Conservation (phyloP, 23 tunicate species). For the Trididemnum miniatum region DNA sequence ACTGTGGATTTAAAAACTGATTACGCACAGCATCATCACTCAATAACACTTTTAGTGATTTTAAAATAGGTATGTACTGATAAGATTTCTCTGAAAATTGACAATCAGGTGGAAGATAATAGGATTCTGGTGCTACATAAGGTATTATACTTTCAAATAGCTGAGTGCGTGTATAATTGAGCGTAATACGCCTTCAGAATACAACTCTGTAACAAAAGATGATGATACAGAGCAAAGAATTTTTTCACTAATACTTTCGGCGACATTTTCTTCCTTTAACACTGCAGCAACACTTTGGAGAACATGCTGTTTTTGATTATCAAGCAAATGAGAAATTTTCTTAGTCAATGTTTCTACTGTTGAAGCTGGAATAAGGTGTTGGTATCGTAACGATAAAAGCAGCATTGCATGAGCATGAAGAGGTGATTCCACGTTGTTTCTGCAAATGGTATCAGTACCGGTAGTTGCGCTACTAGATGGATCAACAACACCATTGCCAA, state of each 20-base stretch:
- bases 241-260: neutral
- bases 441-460: neutral
- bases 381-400: neutral
- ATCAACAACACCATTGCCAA: neutral
- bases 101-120: neutral
- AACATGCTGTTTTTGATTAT: neutral
- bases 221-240: neutral
- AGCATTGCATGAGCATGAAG: neutral
- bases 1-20: neutral
- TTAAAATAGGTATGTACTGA: neutral
- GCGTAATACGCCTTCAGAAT: neutral
- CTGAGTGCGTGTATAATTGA: neutral
- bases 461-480: too few relatives aligned
- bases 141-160: neutral
- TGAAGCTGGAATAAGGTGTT: neutral
- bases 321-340: neutral
- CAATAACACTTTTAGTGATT: neutral
- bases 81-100: neutral
- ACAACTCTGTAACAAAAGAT: neutral
- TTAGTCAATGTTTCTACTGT: neutral
- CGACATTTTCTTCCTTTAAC: neutral
- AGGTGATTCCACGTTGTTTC: neutral
- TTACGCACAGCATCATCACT: neutral
- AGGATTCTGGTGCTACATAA: neutral
- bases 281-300: neutral